Base-by-base conservation (phyloP, 92 coral and sea anemone species). In the Zoanthus sansibaricus region DNA sequence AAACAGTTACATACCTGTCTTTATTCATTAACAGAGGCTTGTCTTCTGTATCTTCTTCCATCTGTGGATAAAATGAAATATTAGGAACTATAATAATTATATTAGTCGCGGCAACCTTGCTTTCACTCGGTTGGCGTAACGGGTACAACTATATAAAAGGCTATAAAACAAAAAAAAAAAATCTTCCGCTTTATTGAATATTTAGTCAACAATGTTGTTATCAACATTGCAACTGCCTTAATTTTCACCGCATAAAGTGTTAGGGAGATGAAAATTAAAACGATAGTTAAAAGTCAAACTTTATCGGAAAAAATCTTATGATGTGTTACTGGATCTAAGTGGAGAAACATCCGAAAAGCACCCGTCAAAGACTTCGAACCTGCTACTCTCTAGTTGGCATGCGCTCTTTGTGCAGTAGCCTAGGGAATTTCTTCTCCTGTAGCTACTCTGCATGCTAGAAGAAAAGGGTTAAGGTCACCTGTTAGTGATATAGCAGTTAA, bases 1-100 rank as follows among this genome's bases (percentile, higher is more conserved):
- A 82, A 68, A 68, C 86, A 82, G 66, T 68, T 68, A 82, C 77
- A 45, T 82, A 82, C 86, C 73, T 82, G 86, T 82, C 86, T 67
- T 82, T 82, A 82, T 82, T 64, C 86, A 82, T 82, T 45, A 82
- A 82, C 77, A 82, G 86, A 69, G 77, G 77, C 86, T 3, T 69
- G 86, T 82, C 55, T 44, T 82, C 77, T 82, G 77, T 82, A 82
- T 67, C 86, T 69, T 68, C 77, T 82, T 82, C 77, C 77, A 68
- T 82, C 77, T 82, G 47, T 82, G 86, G 64, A 58, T 58, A 58
- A 66, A 82, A 82, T 68, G 86, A 68, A 82, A 82, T 68, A 82
- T 82, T 16, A 21, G 77, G 77, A 82, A 82, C 76, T 58, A 58
- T 58, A 58, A 58, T 58, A 58, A 58, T 58, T 68, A 66, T 82